Evolutionary conservation across 2,797 vertebrate species (phyloP).

Genomic region (Aeoliscus strigatus): DNA sequence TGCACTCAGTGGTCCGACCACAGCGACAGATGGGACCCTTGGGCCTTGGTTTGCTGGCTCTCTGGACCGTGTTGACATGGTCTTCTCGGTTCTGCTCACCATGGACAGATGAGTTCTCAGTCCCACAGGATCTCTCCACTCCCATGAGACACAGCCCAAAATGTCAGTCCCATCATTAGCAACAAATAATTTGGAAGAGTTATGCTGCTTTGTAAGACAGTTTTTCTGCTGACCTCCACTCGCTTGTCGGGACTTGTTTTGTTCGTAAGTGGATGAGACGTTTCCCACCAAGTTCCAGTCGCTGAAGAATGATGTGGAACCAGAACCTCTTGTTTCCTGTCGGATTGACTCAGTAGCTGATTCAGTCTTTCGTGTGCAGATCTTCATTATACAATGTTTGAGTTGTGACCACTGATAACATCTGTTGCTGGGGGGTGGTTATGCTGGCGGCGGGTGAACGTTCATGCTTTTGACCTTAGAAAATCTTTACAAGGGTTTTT

Average conservation of each 20-base stretch:
- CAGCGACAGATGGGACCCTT: slow-evolving; percentile 48
- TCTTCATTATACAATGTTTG: too few relatives aligned
- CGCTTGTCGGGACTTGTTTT: too few relatives aligned
- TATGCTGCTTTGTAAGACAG: slow-evolving; percentile 17
- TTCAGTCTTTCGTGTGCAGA: too few relatives aligned
- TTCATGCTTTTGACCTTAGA: not conserved
- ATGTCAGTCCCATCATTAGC: slow-evolving; percentile 57
- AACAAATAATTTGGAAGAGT: slow-evolving; percentile 37
- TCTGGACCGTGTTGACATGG: slow-evolving; percentile 50
- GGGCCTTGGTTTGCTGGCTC: slow-evolving; percentile 55
- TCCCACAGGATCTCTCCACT: slow-evolving; percentile 15
- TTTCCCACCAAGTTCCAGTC: too few relatives aligned
- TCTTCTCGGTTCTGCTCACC: slow-evolving; percentile 46
- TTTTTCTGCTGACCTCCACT: slow-evolving; percentile 28
- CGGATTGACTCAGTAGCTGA: too few relatives aligned
- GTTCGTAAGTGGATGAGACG: too few relatives aligned
- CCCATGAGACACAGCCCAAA: slow-evolving; percentile 44
- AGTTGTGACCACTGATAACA: too few relatives aligned
- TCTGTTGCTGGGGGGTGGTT: too few relatives aligned
- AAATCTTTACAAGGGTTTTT: not conserved
- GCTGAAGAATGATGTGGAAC: too few relatives aligned
- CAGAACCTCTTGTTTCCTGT: too few relatives aligned
- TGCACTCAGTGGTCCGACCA: slow-evolving; percentile 38
- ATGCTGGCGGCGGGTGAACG: too few relatives aligned
- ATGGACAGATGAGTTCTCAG: slow-evolving; percentile 39